Percentiles rank a stretch among this genome's conserved stretches.
These are phyloP conservation scores for Echeneis naucrates DNA, from an alignment of 2,797 vertebrate species.

Conservation along the genomic window DNA sequence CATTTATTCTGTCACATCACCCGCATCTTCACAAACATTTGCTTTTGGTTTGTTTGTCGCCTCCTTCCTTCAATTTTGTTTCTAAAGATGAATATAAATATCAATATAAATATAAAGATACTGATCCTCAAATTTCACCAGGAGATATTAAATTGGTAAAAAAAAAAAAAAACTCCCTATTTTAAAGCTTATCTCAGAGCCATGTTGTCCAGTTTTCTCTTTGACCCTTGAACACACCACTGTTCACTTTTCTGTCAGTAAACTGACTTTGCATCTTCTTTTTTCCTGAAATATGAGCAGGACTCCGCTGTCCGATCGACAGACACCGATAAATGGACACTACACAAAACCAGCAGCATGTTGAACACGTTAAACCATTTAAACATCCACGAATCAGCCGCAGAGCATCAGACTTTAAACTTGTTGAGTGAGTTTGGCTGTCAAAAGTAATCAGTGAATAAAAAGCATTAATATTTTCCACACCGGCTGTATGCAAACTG, in stretches of 20 bases:
- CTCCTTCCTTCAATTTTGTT: background rate
- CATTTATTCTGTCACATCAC: background rate
- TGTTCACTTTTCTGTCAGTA: slow-evolving; percentile 7
- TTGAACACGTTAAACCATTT: background rate
- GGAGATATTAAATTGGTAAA: background rate
- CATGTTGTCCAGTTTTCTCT: background rate
- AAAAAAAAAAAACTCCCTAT: background rate
- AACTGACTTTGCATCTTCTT: too few relatives aligned
- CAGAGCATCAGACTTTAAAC: background rate
- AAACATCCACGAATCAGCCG: background rate
- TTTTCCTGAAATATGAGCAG: slow-evolving; percentile 36
- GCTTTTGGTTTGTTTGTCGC: background rate
- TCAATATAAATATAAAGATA: background rate
- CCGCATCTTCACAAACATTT: background rate
- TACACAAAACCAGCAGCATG: background rate
- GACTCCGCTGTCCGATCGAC: background rate
- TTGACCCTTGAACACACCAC: slow-evolving; percentile 47
- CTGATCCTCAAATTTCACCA: too few relatives aligned
- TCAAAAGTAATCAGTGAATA: background rate
- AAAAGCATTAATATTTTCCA: background rate
- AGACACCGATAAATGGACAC: too few relatives aligned
- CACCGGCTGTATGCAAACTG: too few relatives aligned
- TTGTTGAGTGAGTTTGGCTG: slow-evolving; percentile 23
- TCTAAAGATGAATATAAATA: background rate
- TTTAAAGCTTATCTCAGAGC: background rate